Evolutionary conservation across 2,113 vertebrate species (phyloP).

Genomic region (Verasper variegatus): DNA sequence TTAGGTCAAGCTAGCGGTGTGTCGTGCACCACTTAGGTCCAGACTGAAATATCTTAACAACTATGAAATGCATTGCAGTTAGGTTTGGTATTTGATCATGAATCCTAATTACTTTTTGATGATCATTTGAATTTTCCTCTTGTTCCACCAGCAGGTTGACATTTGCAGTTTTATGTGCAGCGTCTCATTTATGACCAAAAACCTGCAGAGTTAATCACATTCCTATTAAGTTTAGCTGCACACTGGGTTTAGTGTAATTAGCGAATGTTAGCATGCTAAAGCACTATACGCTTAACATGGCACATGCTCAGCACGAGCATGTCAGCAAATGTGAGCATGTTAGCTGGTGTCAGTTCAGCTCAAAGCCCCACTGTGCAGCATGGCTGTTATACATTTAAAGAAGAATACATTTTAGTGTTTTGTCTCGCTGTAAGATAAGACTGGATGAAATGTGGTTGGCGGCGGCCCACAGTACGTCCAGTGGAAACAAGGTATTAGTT

Average conservation of each 20-base stretch:
- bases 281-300: background rate
- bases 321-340: background rate
- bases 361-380: background rate
- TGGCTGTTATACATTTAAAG: constrained; percentile 5
- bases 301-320: background rate
- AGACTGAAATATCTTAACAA: constrained; percentile 7
- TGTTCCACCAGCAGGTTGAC: background rate
- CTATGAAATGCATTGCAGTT: background rate
- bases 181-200: background rate
- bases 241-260: background rate
- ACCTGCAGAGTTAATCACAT: background rate
- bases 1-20: background rate
- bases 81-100: background rate
- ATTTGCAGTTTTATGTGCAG: background rate
- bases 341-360: background rate
- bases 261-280: background rate
- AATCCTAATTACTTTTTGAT: background rate
- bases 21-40: background rate
- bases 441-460: constrained; percentile 11
- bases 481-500: constrained; percentile 57
- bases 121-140: background rate
- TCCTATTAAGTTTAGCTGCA: background rate
- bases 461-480: constrained; percentile 24
- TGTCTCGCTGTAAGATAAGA: background rate
- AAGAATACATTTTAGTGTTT: background rate